phyloP scores from a whole-genome alignment of 2,888 invertebrate species.

The Spilosoma lubricipeda region DNA sequence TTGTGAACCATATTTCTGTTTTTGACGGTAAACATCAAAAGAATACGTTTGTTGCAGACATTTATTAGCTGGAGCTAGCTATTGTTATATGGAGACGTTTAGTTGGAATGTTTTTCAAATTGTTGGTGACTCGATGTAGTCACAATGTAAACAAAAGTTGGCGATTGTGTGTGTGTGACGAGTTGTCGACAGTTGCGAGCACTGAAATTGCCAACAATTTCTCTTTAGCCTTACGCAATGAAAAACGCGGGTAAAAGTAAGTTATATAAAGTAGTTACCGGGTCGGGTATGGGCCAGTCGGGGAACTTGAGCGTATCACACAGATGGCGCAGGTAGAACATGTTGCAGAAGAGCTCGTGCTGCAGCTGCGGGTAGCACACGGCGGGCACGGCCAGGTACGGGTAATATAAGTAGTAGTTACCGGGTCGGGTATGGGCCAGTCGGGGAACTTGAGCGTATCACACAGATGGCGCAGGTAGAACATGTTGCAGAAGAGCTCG shows the following conservation, averaged over 20 bases:
- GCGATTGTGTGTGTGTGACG: too few species aligned
- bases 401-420: constrained; percentile 86
- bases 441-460: constrained; percentile 96
- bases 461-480: constrained; percentile 98
- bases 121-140: too few species aligned
- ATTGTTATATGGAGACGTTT: too few species aligned
- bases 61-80: too few species aligned
- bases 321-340: constrained; percentile 98
- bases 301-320: constrained; percentile 96
- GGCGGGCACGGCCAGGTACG: constrained; percentile 97
- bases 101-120: too few species aligned
- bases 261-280: background rate
- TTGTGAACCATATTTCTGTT: too few species aligned
- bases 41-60: too few species aligned
- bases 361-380: constrained; percentile 97
- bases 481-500: constrained; percentile 99
- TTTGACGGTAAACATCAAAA: too few species aligned
- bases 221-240: too few species aligned
- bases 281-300: constrained; percentile 98
- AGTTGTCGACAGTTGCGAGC: too few species aligned
- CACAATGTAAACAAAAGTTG: too few species aligned
- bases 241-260: background rate
- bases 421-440: constrained; percentile 96
- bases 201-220: too few species aligned
- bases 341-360: constrained; percentile 98